These are phyloP conservation scores for Lacerta viridis DNA, from an alignment of 2,797 vertebrate species.

Conservation along the genomic window DNA sequence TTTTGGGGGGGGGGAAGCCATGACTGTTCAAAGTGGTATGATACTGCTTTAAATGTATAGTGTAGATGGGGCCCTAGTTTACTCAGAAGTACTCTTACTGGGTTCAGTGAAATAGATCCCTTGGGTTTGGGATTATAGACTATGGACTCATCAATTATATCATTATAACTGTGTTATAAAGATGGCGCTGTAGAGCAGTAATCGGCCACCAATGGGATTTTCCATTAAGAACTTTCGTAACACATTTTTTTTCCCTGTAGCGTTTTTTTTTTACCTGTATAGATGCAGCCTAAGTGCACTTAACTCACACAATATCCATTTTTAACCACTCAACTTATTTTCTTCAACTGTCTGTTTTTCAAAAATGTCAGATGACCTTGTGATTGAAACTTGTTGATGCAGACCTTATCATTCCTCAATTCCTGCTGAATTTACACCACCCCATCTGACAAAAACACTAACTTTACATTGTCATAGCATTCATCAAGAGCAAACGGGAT, in stretches of 20 bases:
- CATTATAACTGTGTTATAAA: no score
- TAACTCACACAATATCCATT: neutral
- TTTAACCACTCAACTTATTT: neutral
- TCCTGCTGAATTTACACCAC: neutral
- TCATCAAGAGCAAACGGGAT: neutral
- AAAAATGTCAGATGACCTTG: neutral
- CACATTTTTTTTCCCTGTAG: neutral
- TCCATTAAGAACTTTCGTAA: neutral
- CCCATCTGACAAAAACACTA: neutral
- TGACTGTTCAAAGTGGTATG: no score
- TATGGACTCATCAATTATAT: neutral
- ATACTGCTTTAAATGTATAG: no score
- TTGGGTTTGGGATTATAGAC: neutral
- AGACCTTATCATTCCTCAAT: neutral
- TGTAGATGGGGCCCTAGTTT: no score
- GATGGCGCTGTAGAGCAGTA: no score
- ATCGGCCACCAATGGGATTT: no score
- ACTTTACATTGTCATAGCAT: neutral
- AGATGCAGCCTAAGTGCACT: neutral
- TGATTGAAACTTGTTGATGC: neutral
- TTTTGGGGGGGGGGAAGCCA: no score
- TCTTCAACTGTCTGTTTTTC: neutral
- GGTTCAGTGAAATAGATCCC: no score
- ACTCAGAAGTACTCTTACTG: no score
- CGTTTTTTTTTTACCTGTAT: neutral